Evolutionary conservation across 2,888 invertebrate genomes (phyloP), one percentile per base, ranked within the genome.

Genomic region (Clepsis dumicolana): DNA sequence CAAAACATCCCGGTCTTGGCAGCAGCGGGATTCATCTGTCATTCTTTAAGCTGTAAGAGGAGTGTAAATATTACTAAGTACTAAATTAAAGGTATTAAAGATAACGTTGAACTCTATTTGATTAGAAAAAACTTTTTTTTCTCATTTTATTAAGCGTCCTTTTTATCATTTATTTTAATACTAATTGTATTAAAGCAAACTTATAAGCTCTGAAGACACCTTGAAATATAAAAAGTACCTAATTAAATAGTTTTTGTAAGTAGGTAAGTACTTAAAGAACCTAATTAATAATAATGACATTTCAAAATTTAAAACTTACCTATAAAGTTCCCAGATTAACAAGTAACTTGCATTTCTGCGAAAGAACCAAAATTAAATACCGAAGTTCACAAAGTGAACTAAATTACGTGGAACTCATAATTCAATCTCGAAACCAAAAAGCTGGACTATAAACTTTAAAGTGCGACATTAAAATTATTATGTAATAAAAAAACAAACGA

Each of bases 401-500:
- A 18, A 41, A 16, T 8, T 18, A 44, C 44, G 44, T 0, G 18
- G 18, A 44, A 21, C 48, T 10, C 48, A 12, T 48, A 48, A 48
- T 18, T 18, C 21, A 48, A 18, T 21, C 10, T 18, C 1, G 12
- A 24, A n/a, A 32, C 24, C 12, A 25, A 38, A 41, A 41, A 57
- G 21, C n/a, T 25, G n/a, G n/a, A 25, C 52, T 52, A 25, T 7
- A n/a, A 52, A 25, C 7, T 52, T 25, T 52, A n/a, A 24, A 25
- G 52, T n/a, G 18, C 25, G 1, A 25, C 52, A 14, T 14, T 25
- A 25, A 12, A 50, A 12, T 25, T 25, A 35, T 41, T 29, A 48
- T 4, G 29, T 61, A n/a, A 65, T n/a, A n/a, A n/a, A n/a, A n/a
- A n/a, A n/a, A n/a, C n/a, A 48, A 61, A 44, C 16, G 44, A 65